Evolutionary conservation across 2,797 vertebrate genomes (phyloP), one percentile per base, ranked within the genome.

Genomic region (Aotus griseimembra): DNA sequence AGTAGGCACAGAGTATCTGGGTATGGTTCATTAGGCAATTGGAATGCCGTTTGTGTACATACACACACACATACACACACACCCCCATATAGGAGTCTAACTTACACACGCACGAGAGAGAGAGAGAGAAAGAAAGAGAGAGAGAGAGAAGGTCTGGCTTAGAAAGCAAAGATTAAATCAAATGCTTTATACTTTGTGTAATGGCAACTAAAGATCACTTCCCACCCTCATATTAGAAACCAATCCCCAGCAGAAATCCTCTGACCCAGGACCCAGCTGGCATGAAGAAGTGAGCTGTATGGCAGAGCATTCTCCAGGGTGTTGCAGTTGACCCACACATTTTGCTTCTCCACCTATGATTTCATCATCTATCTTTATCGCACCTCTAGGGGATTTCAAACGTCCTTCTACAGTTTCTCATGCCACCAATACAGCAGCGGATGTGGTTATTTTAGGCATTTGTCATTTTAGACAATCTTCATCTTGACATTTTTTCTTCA

Each of bases 361-460:
- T 55, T 15, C 24, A 7, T 72, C 36, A 13, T 52, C 1, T 22
- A 44, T 36, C 84, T 57, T 87, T 36, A 12, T 5, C 1, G 41
- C 4, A n/a, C 44, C 46, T 61, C 50, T 55, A 7, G 20, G 36
- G 17, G 30, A 46, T 24, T 1, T 2, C 52, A 46, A 39, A 52
- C 0, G 24, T 28, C 14, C 26, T 24, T 75, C 36, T 36, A 20
- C 2, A 19, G 24, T 64, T 76, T 90, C 28, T 83, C 11, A 30
- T 28, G 5, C 2, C 5, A 39, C 7, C 13, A 30, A 24, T 26
- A 52, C 11, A 1, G 0, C 9, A 39, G 5, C 4, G 3, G 28
- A 2, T 9, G 33, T 20, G 48, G 67, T 5, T 0, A 7, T 10
- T 83, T 61, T 87, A 52, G 61, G 72, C 7, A 11, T 61, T 15